Percentiles rank a stretch among this genome's conserved stretches.
Evolutionary conservation across 2,113 vertebrate genomes (phyloP).

Genomic region (Apistogramma diplotaenia): DNA sequence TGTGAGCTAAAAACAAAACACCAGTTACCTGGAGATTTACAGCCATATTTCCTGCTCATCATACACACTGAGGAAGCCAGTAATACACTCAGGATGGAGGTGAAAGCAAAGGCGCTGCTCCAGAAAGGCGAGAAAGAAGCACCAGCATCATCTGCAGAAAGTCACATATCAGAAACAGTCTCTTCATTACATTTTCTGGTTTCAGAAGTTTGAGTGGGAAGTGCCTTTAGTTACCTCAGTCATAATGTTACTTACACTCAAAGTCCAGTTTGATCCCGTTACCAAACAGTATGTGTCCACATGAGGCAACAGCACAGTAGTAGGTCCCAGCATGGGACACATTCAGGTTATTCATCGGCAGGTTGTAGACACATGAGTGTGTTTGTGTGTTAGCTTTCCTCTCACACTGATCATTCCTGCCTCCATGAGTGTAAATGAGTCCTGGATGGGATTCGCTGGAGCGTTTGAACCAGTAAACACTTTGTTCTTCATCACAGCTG

Average conservation of each 20-base stretch:
- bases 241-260: not conserved
- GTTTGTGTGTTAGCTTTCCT: too few species aligned
- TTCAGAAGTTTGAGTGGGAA: accelerated
- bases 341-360: too few species aligned
- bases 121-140: not conserved
- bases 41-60: not conserved
- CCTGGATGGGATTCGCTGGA: too few species aligned
- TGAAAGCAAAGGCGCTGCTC: not conserved
- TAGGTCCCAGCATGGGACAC: too few species aligned
- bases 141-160: not conserved
- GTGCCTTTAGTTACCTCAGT: accelerated
- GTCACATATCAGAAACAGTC: accelerated
- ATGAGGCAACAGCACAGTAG: too few species aligned
- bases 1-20: accelerated
- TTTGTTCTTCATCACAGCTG: too few species aligned
- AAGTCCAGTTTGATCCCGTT: not conserved
- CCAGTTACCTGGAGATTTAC: not conserved
- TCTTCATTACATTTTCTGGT: not conserved
- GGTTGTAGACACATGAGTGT: too few species aligned
- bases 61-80: not conserved
- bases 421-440: too few species aligned
- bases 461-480: too few species aligned
- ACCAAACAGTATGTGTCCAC: slow-evolving; percentile 49
- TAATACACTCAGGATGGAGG: not conserved
- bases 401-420: too few species aligned